phyloP scores from a whole-genome alignment of 2,888 invertebrate genomes.

The Spodoptera littoralis region DNA sequence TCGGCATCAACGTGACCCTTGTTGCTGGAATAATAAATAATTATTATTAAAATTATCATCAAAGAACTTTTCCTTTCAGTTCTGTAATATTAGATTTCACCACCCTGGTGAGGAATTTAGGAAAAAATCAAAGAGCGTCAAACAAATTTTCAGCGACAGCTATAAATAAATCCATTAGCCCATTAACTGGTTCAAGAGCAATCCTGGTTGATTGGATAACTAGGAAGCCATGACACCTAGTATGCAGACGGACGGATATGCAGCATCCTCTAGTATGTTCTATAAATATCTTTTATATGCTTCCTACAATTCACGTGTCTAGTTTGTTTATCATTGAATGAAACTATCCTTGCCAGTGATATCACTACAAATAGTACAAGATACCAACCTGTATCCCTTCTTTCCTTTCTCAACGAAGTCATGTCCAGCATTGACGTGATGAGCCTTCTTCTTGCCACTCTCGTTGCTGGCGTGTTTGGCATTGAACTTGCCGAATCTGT shows the following conservation, averaged over 20 bases:
- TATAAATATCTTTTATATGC: slow-evolving; percentile 23
- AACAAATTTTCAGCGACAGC: too few relatives aligned
- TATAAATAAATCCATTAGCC: too few relatives aligned
- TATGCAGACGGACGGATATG: not conserved
- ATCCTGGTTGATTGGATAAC: slow-evolving; percentile 22
- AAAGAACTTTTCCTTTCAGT: not conserved
- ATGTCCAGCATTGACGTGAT: slow-evolving; percentile 89
- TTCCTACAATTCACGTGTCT: slow-evolving; percentile 14
- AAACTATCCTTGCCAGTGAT: too few relatives aligned
- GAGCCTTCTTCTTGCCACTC: slow-evolving; percentile 91
- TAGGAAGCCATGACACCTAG: not conserved
- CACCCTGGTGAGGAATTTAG: too few relatives aligned
- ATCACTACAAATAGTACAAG: too few relatives aligned
- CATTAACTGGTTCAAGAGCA: not conserved
- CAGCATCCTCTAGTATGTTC: slow-evolving; percentile 9
- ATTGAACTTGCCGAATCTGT: slow-evolving; percentile 91
- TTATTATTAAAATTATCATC: not conserved
- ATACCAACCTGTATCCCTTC: slow-evolving; percentile 87
- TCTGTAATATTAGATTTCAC: too few relatives aligned
- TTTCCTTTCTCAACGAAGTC: slow-evolving; percentile 90
- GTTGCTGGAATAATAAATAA: slow-evolving; percentile 72
- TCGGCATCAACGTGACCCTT: slow-evolving; percentile 91
- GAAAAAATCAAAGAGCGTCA: too few relatives aligned
- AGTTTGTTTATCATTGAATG: slow-evolving; percentile 1
- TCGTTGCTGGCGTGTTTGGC: slow-evolving; percentile 90